Percentiles rank a stretch among this genome's conserved stretches.
Evolutionary conservation across 2,797 vertebrate species (phyloP).

Genomic region (Acanthis flammea): DNA sequence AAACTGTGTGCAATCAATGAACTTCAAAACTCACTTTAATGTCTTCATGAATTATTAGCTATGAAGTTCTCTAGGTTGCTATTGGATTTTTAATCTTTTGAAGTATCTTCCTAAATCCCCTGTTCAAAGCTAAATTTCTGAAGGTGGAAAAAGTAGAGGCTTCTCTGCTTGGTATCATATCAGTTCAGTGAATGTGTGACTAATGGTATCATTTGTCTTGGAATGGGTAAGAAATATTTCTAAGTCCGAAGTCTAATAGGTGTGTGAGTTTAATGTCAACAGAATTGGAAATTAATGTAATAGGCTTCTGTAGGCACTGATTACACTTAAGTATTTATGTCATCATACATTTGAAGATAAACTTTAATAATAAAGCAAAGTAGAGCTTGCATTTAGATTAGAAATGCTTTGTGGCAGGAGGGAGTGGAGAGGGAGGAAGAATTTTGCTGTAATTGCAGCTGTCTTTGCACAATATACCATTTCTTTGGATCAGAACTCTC

Average conservation of each 20-base stretch:
- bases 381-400: not conserved
- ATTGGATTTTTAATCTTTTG: rapidly evolving
- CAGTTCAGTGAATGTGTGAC: constrained; percentile 15
- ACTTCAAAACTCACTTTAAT: not conserved
- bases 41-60: not conserved
- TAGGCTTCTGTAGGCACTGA: not conserved
- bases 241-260: constrained; percentile 60
- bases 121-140: not conserved
- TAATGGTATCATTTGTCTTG: constrained; percentile 25
- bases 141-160: not conserved
- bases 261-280: constrained; percentile 41
- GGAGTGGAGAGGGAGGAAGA: not conserved
- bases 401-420: not conserved
- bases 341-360: not conserved
- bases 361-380: not conserved
- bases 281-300: constrained; percentile 35
- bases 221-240: constrained; percentile 33
- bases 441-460: not conserved
- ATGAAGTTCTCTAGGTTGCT: not conserved
- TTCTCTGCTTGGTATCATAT: not conserved
- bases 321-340: not conserved
- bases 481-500: not conserved
- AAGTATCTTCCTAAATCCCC: not conserved
- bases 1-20: not conserved
- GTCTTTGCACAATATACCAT: not conserved